Evolutionary conservation across 2,113 vertebrate genomes (phyloP).

Genomic region (Oncorhynchus keta): DNA sequence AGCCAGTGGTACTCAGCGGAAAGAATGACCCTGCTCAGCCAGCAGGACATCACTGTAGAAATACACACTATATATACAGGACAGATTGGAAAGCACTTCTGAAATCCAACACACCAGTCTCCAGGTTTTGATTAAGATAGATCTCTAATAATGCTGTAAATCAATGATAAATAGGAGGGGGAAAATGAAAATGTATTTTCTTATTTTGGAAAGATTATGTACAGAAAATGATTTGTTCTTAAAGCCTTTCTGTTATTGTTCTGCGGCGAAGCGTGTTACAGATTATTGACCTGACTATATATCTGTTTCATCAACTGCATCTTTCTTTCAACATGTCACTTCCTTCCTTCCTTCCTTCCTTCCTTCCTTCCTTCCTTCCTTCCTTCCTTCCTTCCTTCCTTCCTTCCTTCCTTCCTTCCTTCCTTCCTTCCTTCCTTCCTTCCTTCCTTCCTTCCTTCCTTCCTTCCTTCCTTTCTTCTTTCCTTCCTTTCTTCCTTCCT

Average conservation of each 20-base stretch:
- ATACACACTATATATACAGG: background rate
- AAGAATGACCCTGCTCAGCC: conserved; percentile 29
- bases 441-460: too few relatives aligned
- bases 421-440: too few relatives aligned
- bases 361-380: too few relatives aligned
- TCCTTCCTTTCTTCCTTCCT: too few relatives aligned
- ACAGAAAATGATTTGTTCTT: background rate
- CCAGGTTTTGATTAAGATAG: background rate
- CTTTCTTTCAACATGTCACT: conserved; percentile 1
- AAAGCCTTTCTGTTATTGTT: conserved; percentile 52
- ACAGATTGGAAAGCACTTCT: too few relatives aligned
- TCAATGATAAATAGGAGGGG: background rate
- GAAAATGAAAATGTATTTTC: too few relatives aligned
- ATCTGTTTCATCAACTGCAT: background rate
- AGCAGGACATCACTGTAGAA: conserved; percentile 30
- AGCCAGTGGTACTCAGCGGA: conserved; percentile 23
- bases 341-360: background rate
- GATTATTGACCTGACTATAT: conserved; percentile 7
- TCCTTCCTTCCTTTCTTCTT: too few relatives aligned
- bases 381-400: too few relatives aligned
- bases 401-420: too few relatives aligned
- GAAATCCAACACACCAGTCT: background rate
- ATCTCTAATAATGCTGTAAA: background rate
- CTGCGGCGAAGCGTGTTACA: conserved; percentile 24
- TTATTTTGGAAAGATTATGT: too few relatives aligned